These are phyloP conservation scores for Ellobius talpinus DNA, from an alignment of 2,113 vertebrate genomes.

Conservation along the genomic window DNA sequence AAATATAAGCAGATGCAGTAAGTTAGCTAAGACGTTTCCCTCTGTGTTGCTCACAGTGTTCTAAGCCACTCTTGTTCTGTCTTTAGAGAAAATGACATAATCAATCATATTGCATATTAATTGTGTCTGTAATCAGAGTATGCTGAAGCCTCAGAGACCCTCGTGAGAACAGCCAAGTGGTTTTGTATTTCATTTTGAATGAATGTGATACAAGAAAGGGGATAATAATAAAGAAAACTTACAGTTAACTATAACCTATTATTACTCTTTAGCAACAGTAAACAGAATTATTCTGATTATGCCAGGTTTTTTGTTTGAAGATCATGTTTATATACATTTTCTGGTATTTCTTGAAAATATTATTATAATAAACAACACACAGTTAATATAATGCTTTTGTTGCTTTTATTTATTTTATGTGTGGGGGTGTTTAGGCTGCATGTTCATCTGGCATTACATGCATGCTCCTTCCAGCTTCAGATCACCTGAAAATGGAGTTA, in stretches of 20 bases:
- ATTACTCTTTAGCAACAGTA: not conserved
- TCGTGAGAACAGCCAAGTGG: not conserved
- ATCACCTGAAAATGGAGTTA: not conserved
- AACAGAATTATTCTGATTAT: constrained; percentile 14
- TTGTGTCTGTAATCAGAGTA: not conserved
- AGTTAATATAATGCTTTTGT: not conserved
- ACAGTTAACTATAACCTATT: constrained; percentile 9
- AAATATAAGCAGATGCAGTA: not conserved
- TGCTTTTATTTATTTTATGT: not conserved
- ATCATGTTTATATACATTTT: constrained; percentile 6
- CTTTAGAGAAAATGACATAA: constrained; percentile 3
- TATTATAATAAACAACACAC: not conserved
- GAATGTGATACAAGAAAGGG: not conserved
- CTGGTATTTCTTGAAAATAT: constrained; percentile 3
- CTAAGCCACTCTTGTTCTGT: not conserved
- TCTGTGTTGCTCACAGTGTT: not conserved
- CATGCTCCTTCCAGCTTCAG: not conserved
- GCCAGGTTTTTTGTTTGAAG: not conserved
- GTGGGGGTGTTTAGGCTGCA: not conserved
- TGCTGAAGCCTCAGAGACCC: not conserved
- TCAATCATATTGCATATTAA: not conserved
- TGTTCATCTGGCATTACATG: not conserved
- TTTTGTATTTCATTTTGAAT: constrained; percentile 24
- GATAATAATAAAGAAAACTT: not conserved
- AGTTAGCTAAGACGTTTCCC: not conserved